phyloP scores from a whole-genome alignment of 2,797 vertebrate genomes.

The Sebastes itinus region DNA sequence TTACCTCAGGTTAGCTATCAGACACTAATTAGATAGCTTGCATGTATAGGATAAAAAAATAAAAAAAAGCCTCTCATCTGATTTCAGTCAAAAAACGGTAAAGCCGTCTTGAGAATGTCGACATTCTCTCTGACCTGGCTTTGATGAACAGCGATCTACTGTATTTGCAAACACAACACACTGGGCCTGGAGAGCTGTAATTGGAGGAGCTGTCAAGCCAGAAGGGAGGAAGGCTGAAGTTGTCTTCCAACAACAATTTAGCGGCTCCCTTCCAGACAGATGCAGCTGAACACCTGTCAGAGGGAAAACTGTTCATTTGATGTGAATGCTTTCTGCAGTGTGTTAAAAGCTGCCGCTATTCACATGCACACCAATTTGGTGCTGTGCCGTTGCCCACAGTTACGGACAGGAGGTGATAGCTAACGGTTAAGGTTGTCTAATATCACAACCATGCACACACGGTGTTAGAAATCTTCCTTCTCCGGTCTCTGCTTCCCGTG shows the following conservation, averaged over 20 bases:
- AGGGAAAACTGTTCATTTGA: constrained; percentile 44
- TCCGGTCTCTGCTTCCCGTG: background rate
- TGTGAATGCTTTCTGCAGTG: constrained; percentile 33
- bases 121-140: constrained; percentile 37
- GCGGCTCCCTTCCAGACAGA: constrained; percentile 33
- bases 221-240: constrained; percentile 39
- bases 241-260: constrained; percentile 62
- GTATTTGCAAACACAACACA: constrained; percentile 51
- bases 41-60: constrained; percentile 1
- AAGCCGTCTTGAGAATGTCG: background rate
- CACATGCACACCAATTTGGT: constrained; percentile 15
- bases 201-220: constrained; percentile 64
- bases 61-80: background rate
- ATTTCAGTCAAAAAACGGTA: constrained; percentile 7
- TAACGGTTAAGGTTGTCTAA: background rate
- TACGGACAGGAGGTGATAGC: background rate
- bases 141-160: constrained; percentile 45
- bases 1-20: constrained; percentile 13
- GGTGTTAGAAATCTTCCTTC: background rate
- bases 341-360: constrained; percentile 44
- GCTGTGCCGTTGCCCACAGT: background rate
- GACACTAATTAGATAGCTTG: constrained; percentile 29
- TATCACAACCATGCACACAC: background rate
- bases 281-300: constrained; percentile 64
- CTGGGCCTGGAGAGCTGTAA: constrained; percentile 47